A percentile compares a stretch with the other conserved stretches of the same genome.
Evolutionary conservation across 2,797 vertebrate genomes (phyloP).

Genomic region (Lepilemur septentrionalis): DNA sequence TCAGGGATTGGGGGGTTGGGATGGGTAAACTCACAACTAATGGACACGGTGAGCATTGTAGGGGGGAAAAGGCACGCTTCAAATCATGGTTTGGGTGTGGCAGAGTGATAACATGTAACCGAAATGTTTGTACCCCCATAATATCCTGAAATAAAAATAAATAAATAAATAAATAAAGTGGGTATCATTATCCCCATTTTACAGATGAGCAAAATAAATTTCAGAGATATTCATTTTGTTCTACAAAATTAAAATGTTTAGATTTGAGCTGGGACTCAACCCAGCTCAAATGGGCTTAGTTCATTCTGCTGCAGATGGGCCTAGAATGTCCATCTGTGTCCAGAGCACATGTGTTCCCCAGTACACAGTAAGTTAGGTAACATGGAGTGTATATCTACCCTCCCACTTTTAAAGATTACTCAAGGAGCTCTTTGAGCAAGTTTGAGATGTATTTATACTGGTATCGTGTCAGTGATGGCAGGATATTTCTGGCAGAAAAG

Average conservation of each 20-base stretch:
- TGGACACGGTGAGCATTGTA: too few species aligned
- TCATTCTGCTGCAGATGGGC: not conserved
- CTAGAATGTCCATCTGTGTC: not conserved
- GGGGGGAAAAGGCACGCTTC: too few species aligned
- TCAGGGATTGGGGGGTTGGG: too few species aligned
- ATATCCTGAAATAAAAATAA: too few species aligned
- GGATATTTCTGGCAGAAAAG: not conserved
- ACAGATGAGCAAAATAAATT: not conserved
- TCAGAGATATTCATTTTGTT: not conserved
- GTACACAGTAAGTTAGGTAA: not conserved
- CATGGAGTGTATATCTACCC: too few species aligned
- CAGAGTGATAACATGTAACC: too few species aligned
- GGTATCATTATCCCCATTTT: not conserved
- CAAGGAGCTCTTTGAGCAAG: not conserved
- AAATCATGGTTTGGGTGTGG: too few species aligned
- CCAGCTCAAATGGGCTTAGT: not conserved
- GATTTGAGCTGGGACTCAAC: not conserved
- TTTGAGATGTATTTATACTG: not conserved
- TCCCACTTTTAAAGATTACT: not conserved
- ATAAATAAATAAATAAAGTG: not conserved
- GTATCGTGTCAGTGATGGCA: not conserved
- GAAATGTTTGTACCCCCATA: too few species aligned
- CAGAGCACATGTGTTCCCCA: not conserved
- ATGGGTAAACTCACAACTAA: too few species aligned
- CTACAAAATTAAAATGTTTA: not conserved